Evolutionary conservation across 2,888 invertebrate species (phyloP), one percentile per base, ranked within the genome.

Genomic region (Clanis bilineata): DNA sequence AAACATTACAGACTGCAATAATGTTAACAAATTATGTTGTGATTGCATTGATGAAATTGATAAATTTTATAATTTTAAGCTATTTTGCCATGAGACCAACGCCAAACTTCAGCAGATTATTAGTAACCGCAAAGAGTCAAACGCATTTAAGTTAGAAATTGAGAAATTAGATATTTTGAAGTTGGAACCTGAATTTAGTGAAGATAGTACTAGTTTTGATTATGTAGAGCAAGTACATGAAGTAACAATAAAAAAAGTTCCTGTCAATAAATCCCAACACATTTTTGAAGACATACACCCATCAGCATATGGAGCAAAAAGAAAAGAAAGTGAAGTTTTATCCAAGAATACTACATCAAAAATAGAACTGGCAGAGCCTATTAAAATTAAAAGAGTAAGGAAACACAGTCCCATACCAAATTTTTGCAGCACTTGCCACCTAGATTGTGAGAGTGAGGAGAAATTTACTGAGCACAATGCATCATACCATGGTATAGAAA

Each of bases 361-460:
- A 59, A 58, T 57, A 32, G 62, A 45, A 70, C 60, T 59, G 15
- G 5, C 25, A 9, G 65, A 65, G 57, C 65, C 59, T 58, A 56
- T 62, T 43, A 68, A 73, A 61, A 72, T 64, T 32, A 63, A 73
- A 62, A 76, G 70, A 65, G 76, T 75, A 59, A 69, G 74, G 62
- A 73, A 73, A 66, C 64, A 51, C 5, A 80, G 80, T 64, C 71
- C 72, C 0, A 72, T 81, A 1, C 66, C 76, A 3, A 82, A 79
- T 2, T 87, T 85, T 60, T 91, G 90, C 57, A 82, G 80, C 44
- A 79, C 80, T 38, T 91, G 91, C 59, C 76, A 79, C 47, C 58
- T 73, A 55, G 83, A 90, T 57, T 79, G 83, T 12, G 70, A 74
- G 39, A 76, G 63, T 12, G 47, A 60, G 10, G 77, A 82, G 1